Evolutionary conservation across 2,113 vertebrate species (phyloP).

Genomic region (Pagrus major): DNA sequence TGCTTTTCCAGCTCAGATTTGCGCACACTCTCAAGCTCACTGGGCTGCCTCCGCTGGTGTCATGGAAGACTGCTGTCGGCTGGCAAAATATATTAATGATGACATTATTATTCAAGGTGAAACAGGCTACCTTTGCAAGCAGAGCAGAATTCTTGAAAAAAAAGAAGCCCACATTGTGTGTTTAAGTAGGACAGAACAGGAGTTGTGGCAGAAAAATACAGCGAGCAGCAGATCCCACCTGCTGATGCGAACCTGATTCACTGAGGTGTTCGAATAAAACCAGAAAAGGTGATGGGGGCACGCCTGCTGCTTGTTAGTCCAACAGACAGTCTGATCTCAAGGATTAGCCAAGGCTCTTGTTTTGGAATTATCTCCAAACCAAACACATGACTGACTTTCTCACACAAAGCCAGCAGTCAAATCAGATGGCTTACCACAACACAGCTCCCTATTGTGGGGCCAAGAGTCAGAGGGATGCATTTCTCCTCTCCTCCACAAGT

Average conservation of each 20-base stretch:
- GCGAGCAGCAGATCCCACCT: background rate
- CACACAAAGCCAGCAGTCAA: conserved; percentile 78
- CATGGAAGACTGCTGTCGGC: background rate
- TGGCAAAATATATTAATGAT: conserved; percentile 1
- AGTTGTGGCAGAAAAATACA: conserved; percentile 12
- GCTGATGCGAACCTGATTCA: conserved; percentile 30
- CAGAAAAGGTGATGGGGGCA: conserved; percentile 58
- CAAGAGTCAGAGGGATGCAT: conserved; percentile 66
- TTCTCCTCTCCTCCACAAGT: conserved; percentile 68
- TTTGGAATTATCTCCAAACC: conserved; percentile 79
- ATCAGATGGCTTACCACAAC: conserved; percentile 65
- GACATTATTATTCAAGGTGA: conserved; percentile 1
- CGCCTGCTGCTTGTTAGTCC: conserved; percentile 50
- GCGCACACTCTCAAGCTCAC: background rate
- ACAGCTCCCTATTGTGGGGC: conserved; percentile 72
- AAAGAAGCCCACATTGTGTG: background rate
- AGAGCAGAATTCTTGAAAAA: conserved; percentile 1
- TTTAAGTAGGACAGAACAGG: background rate
- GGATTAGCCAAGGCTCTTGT: conserved; percentile 74
- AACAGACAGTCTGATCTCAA: conserved; percentile 62
- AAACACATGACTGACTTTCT: conserved; percentile 80
- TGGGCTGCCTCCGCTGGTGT: background rate
- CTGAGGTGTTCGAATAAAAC: conserved; percentile 36
- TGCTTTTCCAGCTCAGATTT: conserved; percentile 4
- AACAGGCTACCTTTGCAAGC: conserved; percentile 23